Percentiles rank a stretch among this genome's conserved stretches.
Conservation (phyloP, 1,140 invertebrate genomes). For the Marisa cornuarietis region DNA sequence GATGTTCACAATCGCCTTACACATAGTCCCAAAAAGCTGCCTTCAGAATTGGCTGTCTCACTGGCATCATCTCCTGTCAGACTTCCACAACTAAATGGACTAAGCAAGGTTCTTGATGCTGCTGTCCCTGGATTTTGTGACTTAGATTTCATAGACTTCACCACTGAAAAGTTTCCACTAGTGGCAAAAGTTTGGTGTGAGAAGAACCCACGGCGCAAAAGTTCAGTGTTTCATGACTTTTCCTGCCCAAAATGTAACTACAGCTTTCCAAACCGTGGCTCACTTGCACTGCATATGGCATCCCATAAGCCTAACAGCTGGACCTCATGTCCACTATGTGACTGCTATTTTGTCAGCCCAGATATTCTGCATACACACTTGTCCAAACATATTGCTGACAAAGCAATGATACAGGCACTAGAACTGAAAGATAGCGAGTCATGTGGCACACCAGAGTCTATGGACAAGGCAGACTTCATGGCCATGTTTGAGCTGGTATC, state of each 20-base stretch:
- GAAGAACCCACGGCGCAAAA: slow-evolving; percentile 73
- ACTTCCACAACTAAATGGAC: too few species aligned
- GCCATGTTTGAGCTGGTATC: slow-evolving; percentile 75
- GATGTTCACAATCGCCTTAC: neutral
- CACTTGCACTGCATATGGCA: slow-evolving; percentile 71
- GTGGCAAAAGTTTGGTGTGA: slow-evolving; percentile 81
- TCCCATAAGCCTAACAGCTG: slow-evolving; percentile 51
- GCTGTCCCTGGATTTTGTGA: slow-evolving; percentile 73
- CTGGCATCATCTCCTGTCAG: too few species aligned
- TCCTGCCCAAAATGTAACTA: slow-evolving; percentile 77
- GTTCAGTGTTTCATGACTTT: slow-evolving; percentile 73
- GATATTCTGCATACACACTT: slow-evolving; percentile 58
- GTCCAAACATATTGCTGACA: slow-evolving; percentile 58
- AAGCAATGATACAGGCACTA: slow-evolving; percentile 45
- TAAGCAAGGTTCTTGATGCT: neutral
- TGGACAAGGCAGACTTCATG: slow-evolving; percentile 79
- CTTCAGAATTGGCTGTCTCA: too few species aligned
- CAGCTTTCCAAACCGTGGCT: slow-evolving; percentile 79
- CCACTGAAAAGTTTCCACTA: slow-evolving; percentile 79
- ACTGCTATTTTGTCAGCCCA: slow-evolving; percentile 59
- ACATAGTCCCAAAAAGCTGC: neutral
- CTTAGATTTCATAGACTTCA: slow-evolving; percentile 82
- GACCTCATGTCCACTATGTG: slow-evolving; percentile 55
- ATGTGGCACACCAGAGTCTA: slow-evolving; percentile 29
- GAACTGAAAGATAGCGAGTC: slow-evolving; percentile 26